Conservation (phyloP, 2,797 vertebrate genomes). For the Eulemur rubriventer region DNA sequence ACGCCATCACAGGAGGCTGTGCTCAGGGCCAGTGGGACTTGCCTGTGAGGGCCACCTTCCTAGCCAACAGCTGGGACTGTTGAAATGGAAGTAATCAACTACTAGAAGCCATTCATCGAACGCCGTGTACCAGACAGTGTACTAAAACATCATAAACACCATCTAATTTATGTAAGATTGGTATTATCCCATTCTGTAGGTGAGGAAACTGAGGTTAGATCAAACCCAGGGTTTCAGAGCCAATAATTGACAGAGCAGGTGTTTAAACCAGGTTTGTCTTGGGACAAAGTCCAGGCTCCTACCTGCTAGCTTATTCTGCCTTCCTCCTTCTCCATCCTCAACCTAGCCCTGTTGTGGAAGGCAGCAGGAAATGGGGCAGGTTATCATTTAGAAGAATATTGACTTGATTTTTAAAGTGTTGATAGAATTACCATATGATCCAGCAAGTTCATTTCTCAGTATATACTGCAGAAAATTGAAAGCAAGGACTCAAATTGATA, state of each 20-base stretch:
- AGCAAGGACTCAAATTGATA: neutral
- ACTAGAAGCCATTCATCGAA: neutral
- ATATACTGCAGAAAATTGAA: neutral
- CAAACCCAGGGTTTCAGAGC: neutral
- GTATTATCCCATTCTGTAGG: neutral
- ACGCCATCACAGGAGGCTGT: neutral
- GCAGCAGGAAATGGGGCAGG: neutral
- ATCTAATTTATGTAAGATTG: neutral
- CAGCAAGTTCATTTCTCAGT: neutral
- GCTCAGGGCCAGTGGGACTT: neutral
- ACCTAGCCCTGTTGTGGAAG: neutral
- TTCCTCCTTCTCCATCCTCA: neutral
- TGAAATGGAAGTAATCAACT: neutral
- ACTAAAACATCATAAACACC: neutral
- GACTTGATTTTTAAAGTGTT: neutral
- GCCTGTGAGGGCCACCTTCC: neutral
- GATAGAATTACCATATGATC: neutral
- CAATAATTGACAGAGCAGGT: neutral
- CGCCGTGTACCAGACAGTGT: neutral
- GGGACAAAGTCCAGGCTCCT: neutral
- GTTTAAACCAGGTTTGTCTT: neutral
- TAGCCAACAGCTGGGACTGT: neutral
- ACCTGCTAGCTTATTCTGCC: neutral
- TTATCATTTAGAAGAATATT: neutral
- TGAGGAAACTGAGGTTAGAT: neutral